phyloP scores from a whole-genome alignment of 2,113 vertebrate genomes.

The Takifugu bimaculatus region DNA sequence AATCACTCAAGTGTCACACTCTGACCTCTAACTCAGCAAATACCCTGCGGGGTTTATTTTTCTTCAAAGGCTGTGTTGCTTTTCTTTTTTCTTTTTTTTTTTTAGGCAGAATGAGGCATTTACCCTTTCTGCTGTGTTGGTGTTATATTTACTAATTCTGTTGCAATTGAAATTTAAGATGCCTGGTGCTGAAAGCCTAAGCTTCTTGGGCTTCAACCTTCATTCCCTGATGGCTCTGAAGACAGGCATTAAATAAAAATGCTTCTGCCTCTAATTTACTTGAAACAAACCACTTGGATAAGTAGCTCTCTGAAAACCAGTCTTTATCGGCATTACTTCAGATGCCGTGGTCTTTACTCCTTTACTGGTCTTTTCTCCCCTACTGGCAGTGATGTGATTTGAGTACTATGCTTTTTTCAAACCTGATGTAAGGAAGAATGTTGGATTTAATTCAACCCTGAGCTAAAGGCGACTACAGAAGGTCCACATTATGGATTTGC shows the following conservation, averaged over 20 bases:
- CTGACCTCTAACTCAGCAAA: conserved; percentile 14
- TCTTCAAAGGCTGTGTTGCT: conserved; percentile 18
- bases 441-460: conserved; percentile 1
- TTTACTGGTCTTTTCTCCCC: too few species aligned
- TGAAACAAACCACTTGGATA: conserved; percentile 33
- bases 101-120: conserved; percentile 36
- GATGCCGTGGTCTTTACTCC: too few species aligned
- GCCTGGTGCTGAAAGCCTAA: conserved; percentile 15
- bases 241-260: conserved; percentile 46
- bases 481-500: conserved; percentile 45
- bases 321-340: not conserved
- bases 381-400: too few species aligned
- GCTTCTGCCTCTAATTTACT: conserved; percentile 53
- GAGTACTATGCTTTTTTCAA: too few species aligned
- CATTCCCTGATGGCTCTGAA: conserved; percentile 34
- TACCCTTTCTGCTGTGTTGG: conserved; percentile 30
- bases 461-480: not conserved
- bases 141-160: conserved; percentile 23
- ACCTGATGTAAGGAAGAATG: not conserved
- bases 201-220: conserved; percentile 44
- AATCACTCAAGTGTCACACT: not conserved
- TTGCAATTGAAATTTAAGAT: conserved; percentile 29
- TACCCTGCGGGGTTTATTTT: not conserved
- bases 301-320: conserved; percentile 16
- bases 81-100: not conserved